Base-by-base conservation (phyloP, 2,113 vertebrate genomes). In the Naja naja region DNA sequence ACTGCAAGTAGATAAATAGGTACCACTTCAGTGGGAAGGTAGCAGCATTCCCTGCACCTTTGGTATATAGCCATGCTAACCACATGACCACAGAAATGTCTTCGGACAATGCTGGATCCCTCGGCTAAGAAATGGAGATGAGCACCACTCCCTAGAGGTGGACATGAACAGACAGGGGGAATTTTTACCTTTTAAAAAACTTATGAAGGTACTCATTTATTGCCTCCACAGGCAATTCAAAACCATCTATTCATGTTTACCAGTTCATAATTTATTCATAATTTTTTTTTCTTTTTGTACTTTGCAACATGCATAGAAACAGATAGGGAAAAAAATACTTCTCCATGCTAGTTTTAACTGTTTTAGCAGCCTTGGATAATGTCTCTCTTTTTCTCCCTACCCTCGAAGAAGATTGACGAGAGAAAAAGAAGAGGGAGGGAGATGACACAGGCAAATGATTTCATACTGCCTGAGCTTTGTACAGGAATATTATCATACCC, bases 401-500 rank as follows among this genome's bases (percentile, higher is more conserved):
- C 93, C 94, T 93, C 90, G 92, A 94, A 91, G 92, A 94, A 92
- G 94, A 96, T 96, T 97, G 97, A 95, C 95, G 0, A 94, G 92
- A 94, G 88, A 95, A 23, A 52, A 45, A 47, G 43, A 49, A 45
- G 52, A 0, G 0, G 94, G 93, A 95, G 88, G 96, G 96, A 96
- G 96, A 95, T 96, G 96, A 96, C 96, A 95, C 0, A 95, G 93
- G 95, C 95, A 97, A 96, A 96, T 96, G 95, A 95, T 96, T 96
- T 96, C 96, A 95, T 95, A 95, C 96, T 94, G 88, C 96, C 95
- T 93, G 96, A 97, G 96, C 96, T 95, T 95, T 95, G 94, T 92
- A 94, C 94, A 95, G 96, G 95, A 96, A 96, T 96, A 97, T 97
- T 97, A 97, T 97, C 96, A 96, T 97, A 96, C 89, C 96, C 97